Evolutionary conservation across 2,888 invertebrate species (phyloP).

Genomic region (Anodontia alba): DNA sequence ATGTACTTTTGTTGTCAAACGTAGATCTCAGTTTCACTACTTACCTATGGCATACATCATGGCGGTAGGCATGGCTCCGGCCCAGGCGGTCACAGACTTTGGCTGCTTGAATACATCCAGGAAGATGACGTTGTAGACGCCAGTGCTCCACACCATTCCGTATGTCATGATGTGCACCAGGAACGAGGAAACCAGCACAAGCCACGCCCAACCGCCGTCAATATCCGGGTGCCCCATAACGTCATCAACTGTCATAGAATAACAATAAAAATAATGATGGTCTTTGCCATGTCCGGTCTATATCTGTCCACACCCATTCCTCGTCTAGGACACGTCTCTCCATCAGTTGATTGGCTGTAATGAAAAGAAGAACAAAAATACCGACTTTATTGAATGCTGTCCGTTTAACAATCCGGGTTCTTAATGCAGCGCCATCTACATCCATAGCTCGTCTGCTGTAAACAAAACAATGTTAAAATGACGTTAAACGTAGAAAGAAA

Average conservation of each 20-base stretch:
- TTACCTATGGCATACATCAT: slow-evolving; percentile 69
- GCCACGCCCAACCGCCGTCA: slow-evolving; percentile 70
- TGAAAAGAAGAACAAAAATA: too few species aligned
- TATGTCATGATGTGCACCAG: slow-evolving; percentile 67
- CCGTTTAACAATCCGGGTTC: too few species aligned
- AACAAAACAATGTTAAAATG: too few species aligned
- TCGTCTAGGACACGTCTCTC: too few species aligned
- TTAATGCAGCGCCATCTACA: too few species aligned
- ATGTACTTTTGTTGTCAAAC: too few species aligned
- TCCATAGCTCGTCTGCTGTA: too few species aligned
- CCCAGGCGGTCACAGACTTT: slow-evolving; percentile 68
- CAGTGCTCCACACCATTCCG: slow-evolving; percentile 74
- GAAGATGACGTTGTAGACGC: slow-evolving; percentile 75
- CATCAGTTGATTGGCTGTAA: too few species aligned
- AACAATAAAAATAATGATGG: slow-evolving; percentile 7
- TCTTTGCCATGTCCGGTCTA: neutral
- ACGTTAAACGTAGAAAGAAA: too few species aligned
- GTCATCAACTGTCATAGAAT: slow-evolving; percentile 18
- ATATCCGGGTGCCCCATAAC: slow-evolving; percentile 33
- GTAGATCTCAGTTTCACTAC: neutral
- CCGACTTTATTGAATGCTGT: too few species aligned
- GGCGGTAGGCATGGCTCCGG: slow-evolving; percentile 69
- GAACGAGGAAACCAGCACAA: slow-evolving; percentile 64
- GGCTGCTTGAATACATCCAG: slow-evolving; percentile 65
- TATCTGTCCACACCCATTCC: neutral